These are phyloP conservation scores for Oreortyx pictus DNA, from an alignment of 2,797 vertebrate species.

Conservation along the genomic window DNA sequence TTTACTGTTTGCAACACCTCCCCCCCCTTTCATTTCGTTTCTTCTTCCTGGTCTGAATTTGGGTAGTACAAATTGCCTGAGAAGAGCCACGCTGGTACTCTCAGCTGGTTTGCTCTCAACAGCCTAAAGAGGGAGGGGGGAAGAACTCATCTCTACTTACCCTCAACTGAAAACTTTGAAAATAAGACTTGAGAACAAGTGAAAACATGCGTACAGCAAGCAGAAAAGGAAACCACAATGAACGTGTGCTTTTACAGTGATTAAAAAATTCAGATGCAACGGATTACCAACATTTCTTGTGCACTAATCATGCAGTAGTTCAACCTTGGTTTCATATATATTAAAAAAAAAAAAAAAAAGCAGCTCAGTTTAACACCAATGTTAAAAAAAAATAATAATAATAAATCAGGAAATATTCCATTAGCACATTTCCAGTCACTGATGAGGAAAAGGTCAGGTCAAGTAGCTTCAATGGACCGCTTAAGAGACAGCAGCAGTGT, in stretches of 20 bases:
- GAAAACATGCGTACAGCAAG: constrained; percentile 30
- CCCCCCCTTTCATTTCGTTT: neutral
- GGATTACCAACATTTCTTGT: neutral
- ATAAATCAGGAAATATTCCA: neutral
- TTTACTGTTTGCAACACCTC: neutral
- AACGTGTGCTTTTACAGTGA: neutral
- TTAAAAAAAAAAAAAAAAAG: neutral
- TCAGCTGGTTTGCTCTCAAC: neutral
- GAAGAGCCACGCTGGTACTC: neutral
- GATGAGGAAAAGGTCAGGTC: neutral
- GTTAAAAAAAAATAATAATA: neutral
- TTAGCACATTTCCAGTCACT: constrained; percentile 13
- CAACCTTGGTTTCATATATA: neutral
- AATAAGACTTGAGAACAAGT: constrained; percentile 50
- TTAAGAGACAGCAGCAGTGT: neutral
- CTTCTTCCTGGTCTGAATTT: neutral
- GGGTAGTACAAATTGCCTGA: neutral
- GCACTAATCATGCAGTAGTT: neutral
- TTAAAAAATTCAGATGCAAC: neutral
- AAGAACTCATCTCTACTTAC: constrained; percentile 61
- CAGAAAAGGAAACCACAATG: neutral
- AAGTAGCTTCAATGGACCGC: neutral
- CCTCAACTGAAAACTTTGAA: constrained; percentile 53
- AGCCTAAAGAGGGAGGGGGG: neutral
- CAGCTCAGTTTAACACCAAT: neutral